Conservation (phyloP, 2,888 invertebrate species). For the Campaea margaritaria region DNA sequence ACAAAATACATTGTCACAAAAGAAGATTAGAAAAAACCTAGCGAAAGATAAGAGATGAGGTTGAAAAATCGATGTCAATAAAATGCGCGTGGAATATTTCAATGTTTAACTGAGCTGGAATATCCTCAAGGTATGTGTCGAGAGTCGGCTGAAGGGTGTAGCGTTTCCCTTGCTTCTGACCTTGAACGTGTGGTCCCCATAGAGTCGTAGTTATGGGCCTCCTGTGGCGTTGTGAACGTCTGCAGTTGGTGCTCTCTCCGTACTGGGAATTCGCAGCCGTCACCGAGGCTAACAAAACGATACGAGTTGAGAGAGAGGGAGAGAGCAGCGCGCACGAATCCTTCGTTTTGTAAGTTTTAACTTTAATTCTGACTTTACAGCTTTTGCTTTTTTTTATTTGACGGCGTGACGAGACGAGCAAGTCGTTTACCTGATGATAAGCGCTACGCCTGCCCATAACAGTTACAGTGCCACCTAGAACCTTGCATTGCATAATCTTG, state of each 20-base stretch:
- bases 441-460: too few species aligned
- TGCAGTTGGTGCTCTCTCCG: constrained; percentile 87
- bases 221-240: constrained; percentile 75
- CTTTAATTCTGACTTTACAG: background rate
- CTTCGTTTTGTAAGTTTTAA: background rate
- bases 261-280: constrained; percentile 94
- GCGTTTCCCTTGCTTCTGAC: constrained; percentile 84
- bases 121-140: constrained; percentile 75
- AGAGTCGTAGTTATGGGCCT: constrained; percentile 90
- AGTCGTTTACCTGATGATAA: too few species aligned
- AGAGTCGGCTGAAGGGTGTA: constrained; percentile 52
- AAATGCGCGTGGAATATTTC: constrained; percentile 36
- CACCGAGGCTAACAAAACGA: constrained; percentile 89
- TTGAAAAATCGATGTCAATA: constrained; percentile 6
- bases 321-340: constrained; percentile 43
- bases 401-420: too few species aligned
- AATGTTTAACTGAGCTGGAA: background rate
- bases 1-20: background rate
- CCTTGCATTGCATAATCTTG: too few species aligned
- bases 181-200: constrained; percentile 95
- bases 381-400: too few species aligned
- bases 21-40: background rate
- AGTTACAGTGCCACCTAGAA: too few species aligned
- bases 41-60: background rate
- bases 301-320: constrained; percentile 37